Conservation (phyloP, 2,888 invertebrate species). For the Incurvaria masculella region DNA sequence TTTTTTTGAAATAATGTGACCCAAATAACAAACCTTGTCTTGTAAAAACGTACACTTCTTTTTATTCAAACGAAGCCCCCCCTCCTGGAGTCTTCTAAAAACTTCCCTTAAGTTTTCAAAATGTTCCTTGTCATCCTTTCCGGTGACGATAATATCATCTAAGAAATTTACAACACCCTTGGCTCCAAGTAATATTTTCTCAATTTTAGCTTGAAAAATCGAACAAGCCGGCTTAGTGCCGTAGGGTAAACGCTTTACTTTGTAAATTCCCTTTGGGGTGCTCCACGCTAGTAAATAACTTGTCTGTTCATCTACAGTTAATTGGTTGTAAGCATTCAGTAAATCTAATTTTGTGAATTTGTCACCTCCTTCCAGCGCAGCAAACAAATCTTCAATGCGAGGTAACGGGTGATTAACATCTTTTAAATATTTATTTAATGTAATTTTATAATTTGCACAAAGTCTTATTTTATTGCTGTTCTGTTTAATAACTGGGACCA, state of each 20-base stretch:
- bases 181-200: conserved; percentile 8
- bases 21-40: conserved; percentile 13
- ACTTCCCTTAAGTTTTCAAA: conserved; percentile 9
- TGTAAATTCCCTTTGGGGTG: conserved; percentile 10
- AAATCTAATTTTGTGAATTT: conserved; percentile 15
- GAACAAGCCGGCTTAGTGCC: conserved; percentile 20
- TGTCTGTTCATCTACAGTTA: conserved; percentile 15
- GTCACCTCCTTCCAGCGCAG: conserved; percentile 14
- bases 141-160: conserved; percentile 18
- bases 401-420: conserved; percentile 16
- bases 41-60: conserved; percentile 19
- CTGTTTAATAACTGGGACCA: conserved; percentile 25
- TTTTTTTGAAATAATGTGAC: conserved; percentile 15
- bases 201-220: conserved; percentile 22
- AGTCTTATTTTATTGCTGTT: conserved; percentile 15
- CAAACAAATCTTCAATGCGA: conserved; percentile 16
- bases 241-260: conserved; percentile 15
- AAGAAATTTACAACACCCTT: conserved; percentile 15
- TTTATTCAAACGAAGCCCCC: conserved; percentile 11
- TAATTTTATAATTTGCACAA: conserved; percentile 8
- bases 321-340: conserved; percentile 21
- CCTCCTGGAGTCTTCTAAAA: conserved; percentile 11
- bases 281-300: conserved; percentile 12
- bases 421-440: conserved; percentile 13
- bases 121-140: conserved; percentile 13